phyloP scores from a whole-genome alignment of 2,797 vertebrate species.

The Thaleichthys pacificus region DNA sequence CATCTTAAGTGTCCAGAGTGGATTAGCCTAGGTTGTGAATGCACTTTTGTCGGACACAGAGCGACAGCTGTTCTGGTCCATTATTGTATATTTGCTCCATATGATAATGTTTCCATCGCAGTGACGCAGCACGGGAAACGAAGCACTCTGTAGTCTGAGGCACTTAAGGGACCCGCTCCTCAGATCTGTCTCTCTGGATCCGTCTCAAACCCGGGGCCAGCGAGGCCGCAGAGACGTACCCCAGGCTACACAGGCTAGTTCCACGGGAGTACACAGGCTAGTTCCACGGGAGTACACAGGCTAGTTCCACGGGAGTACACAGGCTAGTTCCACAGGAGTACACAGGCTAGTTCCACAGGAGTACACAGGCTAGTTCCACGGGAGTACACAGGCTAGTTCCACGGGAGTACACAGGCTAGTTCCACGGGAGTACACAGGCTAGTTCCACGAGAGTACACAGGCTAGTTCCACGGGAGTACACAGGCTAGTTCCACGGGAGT shows the following conservation, averaged over 20 bases:
- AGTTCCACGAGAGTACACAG: no score
- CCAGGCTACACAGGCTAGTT: background rate
- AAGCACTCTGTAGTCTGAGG: constrained; percentile 19
- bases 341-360: background rate
- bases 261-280: constrained; percentile 20
- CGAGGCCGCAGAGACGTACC: no score
- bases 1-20: no score
- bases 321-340: no score
- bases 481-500: no score
- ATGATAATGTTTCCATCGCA: constrained; percentile 34
- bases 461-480: no score
- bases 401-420: no score
- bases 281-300: constrained; percentile 1
- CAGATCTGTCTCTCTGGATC: constrained; percentile 52
- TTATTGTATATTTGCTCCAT: constrained; percentile 25
- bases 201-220: constrained; percentile 39
- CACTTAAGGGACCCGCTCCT: constrained; percentile 38
- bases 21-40: no score
- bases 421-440: no score
- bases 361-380: background rate
- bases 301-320: background rate
- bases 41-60: background rate
- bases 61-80: background rate
- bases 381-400: no score
- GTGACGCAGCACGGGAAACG: constrained; percentile 21